Evolutionary conservation across 2,113 vertebrate genomes (phyloP), one percentile per base, ranked within the genome.

Genomic region (Neofelis nebulosa): DNA sequence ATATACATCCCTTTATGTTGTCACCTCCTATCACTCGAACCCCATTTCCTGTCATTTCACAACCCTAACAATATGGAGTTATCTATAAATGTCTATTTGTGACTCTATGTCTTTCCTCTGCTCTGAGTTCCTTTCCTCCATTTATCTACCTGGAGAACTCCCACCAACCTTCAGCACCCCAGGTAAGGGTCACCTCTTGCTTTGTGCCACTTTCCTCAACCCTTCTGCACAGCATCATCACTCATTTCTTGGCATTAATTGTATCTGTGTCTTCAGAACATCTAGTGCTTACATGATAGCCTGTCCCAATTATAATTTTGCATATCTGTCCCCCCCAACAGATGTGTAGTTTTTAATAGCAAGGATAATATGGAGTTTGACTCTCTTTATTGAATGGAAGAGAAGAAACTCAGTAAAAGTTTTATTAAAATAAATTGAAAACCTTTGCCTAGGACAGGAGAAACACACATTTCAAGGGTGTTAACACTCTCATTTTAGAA

Each of bases 401-500:
- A 63, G 19, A 63, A 95, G 25, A 63, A 95, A 33, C 7, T 73
- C 91, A 69, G 5, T 11, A 8, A 69, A 69, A 71, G 1, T 86
- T 94, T 92, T 68, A 87, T 14, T 78, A 29, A 85, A 81, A 81
- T 93, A 90, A 92, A 76, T 5, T 69, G 18, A 81, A n/a, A 82
- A 66, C 9, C 21, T 68, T 68, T 84, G 85, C 78, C 21, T 80
- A 33, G 57, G 23, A n/a, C 8, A 57, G 14, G 31, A 95, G 8
- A 14, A 36, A 89, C 33, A 91, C 7, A 92, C 6, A 85, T n/a
- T 71, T 91, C 16, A 41, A 31, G 29, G 50, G 23, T n/a, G 41
- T 71, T 73, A 55, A 50, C 88, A 50, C 23, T 73, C 61, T 84
- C 27, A 57, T 71, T 87, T 95, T 84, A 92, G 38, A 97, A 95